Percentiles rank a stretch among this genome's conserved stretches.
These are phyloP conservation scores for Arctia plantaginis DNA, from an alignment of 2,888 invertebrate genomes.

Conservation along the genomic window DNA sequence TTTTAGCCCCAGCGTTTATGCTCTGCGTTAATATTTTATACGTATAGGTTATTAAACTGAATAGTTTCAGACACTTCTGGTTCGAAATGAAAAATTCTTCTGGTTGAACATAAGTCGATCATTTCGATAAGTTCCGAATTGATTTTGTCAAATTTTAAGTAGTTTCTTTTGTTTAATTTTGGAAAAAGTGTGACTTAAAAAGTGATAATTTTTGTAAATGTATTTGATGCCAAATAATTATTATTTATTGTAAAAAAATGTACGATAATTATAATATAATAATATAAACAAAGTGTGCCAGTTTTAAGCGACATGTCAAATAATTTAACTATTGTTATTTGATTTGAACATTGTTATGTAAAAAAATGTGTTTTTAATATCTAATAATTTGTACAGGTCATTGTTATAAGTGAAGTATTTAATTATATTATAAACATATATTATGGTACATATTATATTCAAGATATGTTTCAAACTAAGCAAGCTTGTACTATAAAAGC, in stretches of 20 bases:
- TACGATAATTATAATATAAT: conserved; percentile 30
- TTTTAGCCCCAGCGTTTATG: too few relatives aligned
- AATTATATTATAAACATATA: too few relatives aligned
- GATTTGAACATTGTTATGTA: not conserved
- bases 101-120: not conserved
- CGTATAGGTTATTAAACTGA: too few relatives aligned
- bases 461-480: too few relatives aligned
- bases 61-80: too few relatives aligned
- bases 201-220: conserved; percentile 43
- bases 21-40: too few relatives aligned
- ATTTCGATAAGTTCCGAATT: not conserved
- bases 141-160: not conserved
- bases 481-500: too few relatives aligned
- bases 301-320: conserved; percentile 45
- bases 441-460: too few relatives aligned
- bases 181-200: conserved; percentile 16
- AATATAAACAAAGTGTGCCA: conserved; percentile 61
- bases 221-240: conserved; percentile 80
- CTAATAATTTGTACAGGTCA: not conserved
- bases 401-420: too few relatives aligned
- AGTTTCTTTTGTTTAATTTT: not conserved
- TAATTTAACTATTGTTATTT: not conserved
- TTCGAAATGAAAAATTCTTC: too few relatives aligned
- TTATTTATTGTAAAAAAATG: conserved; percentile 73
- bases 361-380: not conserved